Percentiles rank a stretch among this genome's conserved stretches.
These are phyloP conservation scores for Lasioglossum zephyrum DNA, from an alignment of 2,888 invertebrate species.

Conservation along the genomic window DNA sequence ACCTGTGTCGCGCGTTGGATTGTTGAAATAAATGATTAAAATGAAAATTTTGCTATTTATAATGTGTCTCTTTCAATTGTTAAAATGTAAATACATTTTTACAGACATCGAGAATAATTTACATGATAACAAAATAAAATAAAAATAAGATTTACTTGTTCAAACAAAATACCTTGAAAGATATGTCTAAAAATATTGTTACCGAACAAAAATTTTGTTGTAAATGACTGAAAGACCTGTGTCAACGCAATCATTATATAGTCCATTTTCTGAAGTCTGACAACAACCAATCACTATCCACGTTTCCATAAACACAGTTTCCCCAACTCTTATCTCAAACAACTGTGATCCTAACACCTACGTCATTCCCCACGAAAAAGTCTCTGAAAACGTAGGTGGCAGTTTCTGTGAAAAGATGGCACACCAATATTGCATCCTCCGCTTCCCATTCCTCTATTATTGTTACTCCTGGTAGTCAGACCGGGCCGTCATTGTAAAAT, in stretches of 20 bases:
- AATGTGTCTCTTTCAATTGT: no score
- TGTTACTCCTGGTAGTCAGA: constrained; percentile 11
- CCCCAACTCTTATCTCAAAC: not conserved
- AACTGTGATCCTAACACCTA: not conserved
- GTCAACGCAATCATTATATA: no score
- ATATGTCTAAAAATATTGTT: no score
- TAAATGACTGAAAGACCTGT: not conserved
- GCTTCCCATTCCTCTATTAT: constrained; percentile 18
- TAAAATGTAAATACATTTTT: not conserved
- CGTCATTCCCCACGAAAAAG: not conserved
- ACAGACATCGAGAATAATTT: not conserved
- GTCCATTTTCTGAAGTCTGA: no score
- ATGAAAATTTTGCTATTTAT: no score
- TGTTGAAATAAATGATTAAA: no score
- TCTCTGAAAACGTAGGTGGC: constrained; percentile 40
- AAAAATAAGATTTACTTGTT: no score
- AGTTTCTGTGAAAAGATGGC: not conserved
- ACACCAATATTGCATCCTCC: not conserved
- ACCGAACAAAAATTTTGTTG: no score
- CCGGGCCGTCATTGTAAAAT: constrained; percentile 56
- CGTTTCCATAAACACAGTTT: no score
- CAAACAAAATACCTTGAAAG: no score
- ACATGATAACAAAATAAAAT: not conserved
- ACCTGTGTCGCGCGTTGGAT: no score
- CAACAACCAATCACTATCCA: no score